Base-by-base conservation (phyloP, 2,113 vertebrate species). In the Tragelaphus scriptus region DNA sequence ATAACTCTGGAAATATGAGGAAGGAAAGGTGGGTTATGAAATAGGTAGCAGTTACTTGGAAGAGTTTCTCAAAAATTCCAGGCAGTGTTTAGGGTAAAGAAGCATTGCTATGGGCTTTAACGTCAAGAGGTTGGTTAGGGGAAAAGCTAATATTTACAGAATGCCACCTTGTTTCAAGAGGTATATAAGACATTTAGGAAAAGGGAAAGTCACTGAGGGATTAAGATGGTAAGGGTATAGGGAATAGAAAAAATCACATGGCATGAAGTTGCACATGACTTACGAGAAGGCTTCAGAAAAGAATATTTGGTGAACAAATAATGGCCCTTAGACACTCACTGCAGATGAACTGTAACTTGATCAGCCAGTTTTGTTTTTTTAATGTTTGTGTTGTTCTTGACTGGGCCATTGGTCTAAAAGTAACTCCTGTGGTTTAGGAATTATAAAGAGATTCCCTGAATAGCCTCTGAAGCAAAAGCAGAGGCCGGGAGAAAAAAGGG, bases 111-210 rank as follows among this genome's bases (percentile, higher is more conserved):
- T 61, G n/a, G 21, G 30, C 40, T 71, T 21, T 51, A 59, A 61
- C 12, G 3, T 56, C 44, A 63, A 95, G 71, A 82, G 40, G 19
- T 47, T 92, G 51, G 49, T 55, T 96, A 90, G 95, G 56, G 79
- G 44, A 51, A 93, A 87, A 85, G 44, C 68, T 91, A 63, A 68
- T 51, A 49, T 92, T 96, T 97, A 77, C 47, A 93, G n/a, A 94
- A 81, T 65, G 8, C 53, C 40, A 77, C 58, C 53, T 89, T 89
- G 40, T 91, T 91, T 96, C 32, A 26, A 88, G 77, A 59, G 7
- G 16, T 92, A 7, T 80, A 13, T 44, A 88, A 47, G 49, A n/a
- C 21, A 55, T 85, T 90, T 44, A 93, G 61, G 17, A 91, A 53
- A 75, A 51, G 51, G 32, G 8, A 3, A 40, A 51, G 16, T 92